These are phyloP conservation scores for Scaptodrosophila latifasciaeformis DNA, from an alignment of 2,888 invertebrate genomes.

Conservation along the genomic window DNA sequence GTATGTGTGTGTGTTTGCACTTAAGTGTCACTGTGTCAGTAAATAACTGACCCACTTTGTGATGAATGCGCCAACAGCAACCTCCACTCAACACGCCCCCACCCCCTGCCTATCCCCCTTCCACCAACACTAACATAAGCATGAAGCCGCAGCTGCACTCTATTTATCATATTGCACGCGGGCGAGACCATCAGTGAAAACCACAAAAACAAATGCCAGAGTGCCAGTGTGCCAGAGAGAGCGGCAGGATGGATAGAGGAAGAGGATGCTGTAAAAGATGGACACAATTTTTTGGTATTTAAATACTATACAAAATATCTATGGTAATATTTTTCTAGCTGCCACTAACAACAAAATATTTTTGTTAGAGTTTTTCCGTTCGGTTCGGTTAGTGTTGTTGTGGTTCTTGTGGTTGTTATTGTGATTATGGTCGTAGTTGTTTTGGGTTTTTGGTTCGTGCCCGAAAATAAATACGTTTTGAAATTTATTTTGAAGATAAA, in stretches of 20 bases:
- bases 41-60: slow-evolving; percentile 65
- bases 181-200: not conserved
- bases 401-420: slow-evolving; percentile 9
- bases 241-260: too few relatives aligned
- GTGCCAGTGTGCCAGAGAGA: too few relatives aligned
- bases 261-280: slow-evolving; percentile 39
- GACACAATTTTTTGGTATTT: slow-evolving; percentile 25
- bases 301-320: slow-evolving; percentile 38
- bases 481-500: not conserved
- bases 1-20: slow-evolving; percentile 31
- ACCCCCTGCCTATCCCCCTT: too few relatives aligned
- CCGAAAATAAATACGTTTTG: slow-evolving; percentile 28
- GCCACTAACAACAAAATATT: slow-evolving; percentile 18
- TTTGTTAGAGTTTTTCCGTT: too few relatives aligned
- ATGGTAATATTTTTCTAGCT: not conserved
- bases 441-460: slow-evolving; percentile 24
- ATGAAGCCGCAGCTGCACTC: slow-evolving; percentile 14
- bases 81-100: slow-evolving; percentile 11
- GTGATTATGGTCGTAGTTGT: too few relatives aligned
- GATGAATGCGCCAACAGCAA: slow-evolving; percentile 46
- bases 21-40: slow-evolving; percentile 64
- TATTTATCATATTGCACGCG: slow-evolving; percentile 37
- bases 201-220: not conserved
- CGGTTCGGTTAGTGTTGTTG: too few relatives aligned
- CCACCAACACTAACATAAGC: slow-evolving; percentile 11